Evolutionary conservation across 2,888 invertebrate genomes (phyloP).

Genomic region (Uropetala carovei): DNA sequence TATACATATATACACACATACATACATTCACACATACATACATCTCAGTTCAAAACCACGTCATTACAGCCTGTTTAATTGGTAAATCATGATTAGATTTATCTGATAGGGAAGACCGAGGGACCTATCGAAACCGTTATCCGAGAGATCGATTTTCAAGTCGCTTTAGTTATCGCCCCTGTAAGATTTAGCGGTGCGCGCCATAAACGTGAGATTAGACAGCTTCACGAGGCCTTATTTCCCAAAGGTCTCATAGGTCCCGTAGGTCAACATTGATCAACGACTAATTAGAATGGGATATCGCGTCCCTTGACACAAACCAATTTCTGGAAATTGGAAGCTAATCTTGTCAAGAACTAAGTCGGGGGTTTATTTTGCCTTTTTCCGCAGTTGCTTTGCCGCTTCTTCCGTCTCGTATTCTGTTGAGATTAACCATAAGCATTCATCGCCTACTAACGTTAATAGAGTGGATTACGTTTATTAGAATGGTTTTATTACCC

Average conservation of each 20-base stretch:
- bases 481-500: too few species aligned
- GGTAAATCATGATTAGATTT: neutral
- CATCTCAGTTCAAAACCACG: conserved; percentile 1
- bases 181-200: neutral
- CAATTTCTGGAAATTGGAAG: conserved; percentile 18
- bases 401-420: too few species aligned
- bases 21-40: too few species aligned
- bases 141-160: conserved; percentile 3
- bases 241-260: conserved; percentile 9
- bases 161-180: neutral
- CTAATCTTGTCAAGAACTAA: neutral
- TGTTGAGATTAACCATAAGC: too few species aligned
- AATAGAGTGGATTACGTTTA: too few species aligned
- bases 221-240: neutral
- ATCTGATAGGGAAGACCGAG: neutral
- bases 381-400: neutral
- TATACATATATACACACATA: too few species aligned
- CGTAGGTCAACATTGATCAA: conserved; percentile 4
- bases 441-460: too few species aligned
- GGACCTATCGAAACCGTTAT: neutral
- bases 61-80: neutral
- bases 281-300: conserved; percentile 24
- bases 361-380: neutral
- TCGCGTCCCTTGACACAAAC: conserved; percentile 5
- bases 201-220: conserved; percentile 33